Conservation (phyloP, 2,113 vertebrate species). For the Oncorhynchus masou region DNA sequence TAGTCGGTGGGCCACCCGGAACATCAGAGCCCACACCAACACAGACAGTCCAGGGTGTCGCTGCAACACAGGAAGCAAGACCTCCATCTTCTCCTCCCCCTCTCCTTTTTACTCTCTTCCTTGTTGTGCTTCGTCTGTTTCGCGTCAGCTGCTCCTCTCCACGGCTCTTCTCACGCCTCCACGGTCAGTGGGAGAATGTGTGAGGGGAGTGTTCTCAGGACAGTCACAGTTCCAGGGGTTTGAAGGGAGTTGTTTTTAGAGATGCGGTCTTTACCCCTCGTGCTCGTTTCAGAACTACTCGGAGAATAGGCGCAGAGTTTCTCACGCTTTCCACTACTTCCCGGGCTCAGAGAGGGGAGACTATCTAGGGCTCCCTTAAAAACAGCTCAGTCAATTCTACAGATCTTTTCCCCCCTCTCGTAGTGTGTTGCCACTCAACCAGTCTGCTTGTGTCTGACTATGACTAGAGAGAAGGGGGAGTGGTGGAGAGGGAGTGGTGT, state of each 20-base stretch:
- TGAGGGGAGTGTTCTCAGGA: conserved; percentile 8
- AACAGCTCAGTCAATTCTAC: conserved; percentile 26
- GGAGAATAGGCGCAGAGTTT: not conserved
- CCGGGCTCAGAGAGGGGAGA: not conserved
- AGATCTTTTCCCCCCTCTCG: conserved; percentile 8
- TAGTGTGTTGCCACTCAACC: conserved; percentile 26
- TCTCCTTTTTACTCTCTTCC: not conserved
- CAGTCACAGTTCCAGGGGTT: not conserved
- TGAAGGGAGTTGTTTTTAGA: not conserved
- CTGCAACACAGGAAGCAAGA: conserved; percentile 57
- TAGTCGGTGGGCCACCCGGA: conserved; percentile 69
- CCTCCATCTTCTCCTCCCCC: conserved; percentile 55
- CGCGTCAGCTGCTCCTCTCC: conserved; percentile 9
- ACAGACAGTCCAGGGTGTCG: conserved; percentile 74
- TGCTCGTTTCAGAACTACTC: not conserved
- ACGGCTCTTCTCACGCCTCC: not conserved
- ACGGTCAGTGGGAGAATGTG: conserved; percentile 9
- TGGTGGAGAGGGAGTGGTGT: conserved; percentile 31
- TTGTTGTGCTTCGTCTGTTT: not conserved
- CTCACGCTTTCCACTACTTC: conserved; percentile 18
- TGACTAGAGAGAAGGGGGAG: conserved; percentile 17
- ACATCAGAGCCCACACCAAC: conserved; percentile 73
- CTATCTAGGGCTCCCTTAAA: conserved; percentile 14
- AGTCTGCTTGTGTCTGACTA: conserved; percentile 24
- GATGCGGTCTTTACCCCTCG: no score